A percentile compares a stretch with the other conserved stretches of the same genome.
phyloP scores from a whole-genome alignment of 2,888 invertebrate genomes.

The Linyphia triangularis region DNA sequence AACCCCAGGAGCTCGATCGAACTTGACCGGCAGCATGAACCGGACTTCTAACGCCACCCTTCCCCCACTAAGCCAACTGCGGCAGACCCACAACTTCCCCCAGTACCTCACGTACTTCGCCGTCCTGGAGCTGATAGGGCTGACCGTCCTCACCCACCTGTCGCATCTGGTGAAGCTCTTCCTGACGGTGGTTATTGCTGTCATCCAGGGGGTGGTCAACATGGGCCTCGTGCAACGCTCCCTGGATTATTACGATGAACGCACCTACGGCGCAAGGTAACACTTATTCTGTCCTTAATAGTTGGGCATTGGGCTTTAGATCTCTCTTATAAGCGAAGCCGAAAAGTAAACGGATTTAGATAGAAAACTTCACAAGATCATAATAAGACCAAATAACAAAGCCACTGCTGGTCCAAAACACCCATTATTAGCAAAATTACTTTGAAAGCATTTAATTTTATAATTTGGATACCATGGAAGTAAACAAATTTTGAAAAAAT shows the following conservation, averaged over 20 bases:
- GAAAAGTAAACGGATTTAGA: too few species aligned
- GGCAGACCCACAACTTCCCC: conserved; percentile 80
- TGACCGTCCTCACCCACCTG: conserved; percentile 86
- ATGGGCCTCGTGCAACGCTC: conserved; percentile 70
- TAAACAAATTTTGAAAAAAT: too few species aligned
- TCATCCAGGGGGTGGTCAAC: conserved; percentile 78
- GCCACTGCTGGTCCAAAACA: too few species aligned
- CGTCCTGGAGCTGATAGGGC: conserved; percentile 85
- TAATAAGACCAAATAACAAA: too few species aligned
- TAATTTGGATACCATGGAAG: too few species aligned
- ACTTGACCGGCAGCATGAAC: not conserved
- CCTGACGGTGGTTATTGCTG: conserved; percentile 84
- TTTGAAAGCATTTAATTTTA: too few species aligned
- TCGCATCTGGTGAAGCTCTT: conserved; percentile 86
- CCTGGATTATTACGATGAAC: conserved; percentile 77
- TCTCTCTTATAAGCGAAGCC: too few species aligned
- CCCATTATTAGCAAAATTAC: too few species aligned
- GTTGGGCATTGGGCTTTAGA: too few species aligned
- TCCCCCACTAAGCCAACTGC: not conserved
- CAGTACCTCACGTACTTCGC: conserved; percentile 87
- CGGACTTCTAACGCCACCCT: conserved; percentile 5
- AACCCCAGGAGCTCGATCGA: not conserved
- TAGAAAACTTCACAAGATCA: too few species aligned
- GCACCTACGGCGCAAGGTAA: conserved; percentile 75
- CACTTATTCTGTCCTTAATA: not conserved